Base-by-base conservation (phyloP, 2,797 vertebrate genomes). In the Coregonus sp. region DNA sequence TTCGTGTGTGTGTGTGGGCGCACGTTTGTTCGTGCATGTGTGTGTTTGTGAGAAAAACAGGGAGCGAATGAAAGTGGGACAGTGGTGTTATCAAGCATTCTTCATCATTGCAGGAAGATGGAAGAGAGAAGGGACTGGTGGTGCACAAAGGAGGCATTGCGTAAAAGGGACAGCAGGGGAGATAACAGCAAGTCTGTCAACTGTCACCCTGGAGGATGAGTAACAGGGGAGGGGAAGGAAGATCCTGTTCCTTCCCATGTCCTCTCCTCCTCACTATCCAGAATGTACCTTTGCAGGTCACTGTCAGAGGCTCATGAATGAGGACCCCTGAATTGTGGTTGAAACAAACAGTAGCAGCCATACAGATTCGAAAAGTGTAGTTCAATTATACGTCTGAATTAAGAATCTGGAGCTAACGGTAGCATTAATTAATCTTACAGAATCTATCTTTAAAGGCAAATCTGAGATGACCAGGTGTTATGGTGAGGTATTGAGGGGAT, bases 181-280 rank as follows among this genome's bases (percentile, higher is more conserved):
- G 93, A 94, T 94, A 93, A 91, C 80, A 84, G 87, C 84, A 89
- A 4, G 86, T 89, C 92, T 94, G 94, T 94, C 91, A 88, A 93
- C 81, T 81, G 85, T 94, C 94, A 93, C 82, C 83, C 81, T 89
- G 88, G 90, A 89, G 86, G 92, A 90, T 85, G 90, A 92, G 89
- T 89, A 47, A 47, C 2, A 7, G 37, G 92, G 88, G 87, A 87
- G 87, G 75, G 81, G 82, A 83, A 87, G 89, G 90, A 89, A 92
- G 89, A 88, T 85, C 85, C 88, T 86, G 87, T 92, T 91, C 90
- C 81, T 90, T 91, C 86, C 89, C 88, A 88, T 85, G 86, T 82
- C 79, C 80, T 76, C 83, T 85, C 80, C 81, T 83, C 81, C 68
- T 81, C 14, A 37, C 79, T 89, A 88, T 87, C 88, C 84, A 78